Evolutionary conservation across 2,113 vertebrate species (phyloP).

Genomic region (Motacilla tschutschensis): DNA sequence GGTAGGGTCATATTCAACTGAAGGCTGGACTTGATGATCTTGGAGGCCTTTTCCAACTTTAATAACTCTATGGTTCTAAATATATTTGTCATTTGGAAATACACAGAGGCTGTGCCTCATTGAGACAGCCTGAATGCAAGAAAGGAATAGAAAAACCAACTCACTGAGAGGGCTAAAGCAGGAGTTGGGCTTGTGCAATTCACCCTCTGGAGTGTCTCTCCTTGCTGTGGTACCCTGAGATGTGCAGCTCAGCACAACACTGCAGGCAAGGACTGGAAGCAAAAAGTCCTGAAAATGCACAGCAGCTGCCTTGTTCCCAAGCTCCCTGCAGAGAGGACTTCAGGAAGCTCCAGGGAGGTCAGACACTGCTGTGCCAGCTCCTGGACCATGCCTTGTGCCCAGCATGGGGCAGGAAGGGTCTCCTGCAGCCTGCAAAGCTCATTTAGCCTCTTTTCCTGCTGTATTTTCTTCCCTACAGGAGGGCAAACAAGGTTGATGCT

Average conservation of each 20-base stretch:
- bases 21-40: not conserved
- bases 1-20: not conserved
- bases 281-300: not conserved
- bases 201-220: too few species aligned
- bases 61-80: not conserved
- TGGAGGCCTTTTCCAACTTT: not conserved
- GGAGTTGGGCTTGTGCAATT: rapidly evolving
- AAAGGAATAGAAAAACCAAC: not conserved
- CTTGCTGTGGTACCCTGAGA: rapidly evolving
- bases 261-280: not conserved
- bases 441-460: not conserved
- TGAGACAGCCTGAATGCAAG: not conserved
- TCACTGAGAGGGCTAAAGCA: not conserved
- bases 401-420: rapidly evolving
- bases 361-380: not conserved
- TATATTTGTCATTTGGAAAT: not conserved
- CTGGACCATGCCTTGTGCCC: rapidly evolving
- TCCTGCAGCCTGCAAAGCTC: not conserved
- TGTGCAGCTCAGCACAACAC: not conserved
- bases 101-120: not conserved
- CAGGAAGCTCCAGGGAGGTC: not conserved
- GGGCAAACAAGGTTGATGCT: not conserved
- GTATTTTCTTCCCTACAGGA: rapidly evolving
- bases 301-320: not conserved
- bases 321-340: not conserved